Percentiles rank a stretch among this genome's conserved stretches.
phyloP scores from a whole-genome alignment of 2,888 invertebrate species.

The Rhagonycha lutea region DNA sequence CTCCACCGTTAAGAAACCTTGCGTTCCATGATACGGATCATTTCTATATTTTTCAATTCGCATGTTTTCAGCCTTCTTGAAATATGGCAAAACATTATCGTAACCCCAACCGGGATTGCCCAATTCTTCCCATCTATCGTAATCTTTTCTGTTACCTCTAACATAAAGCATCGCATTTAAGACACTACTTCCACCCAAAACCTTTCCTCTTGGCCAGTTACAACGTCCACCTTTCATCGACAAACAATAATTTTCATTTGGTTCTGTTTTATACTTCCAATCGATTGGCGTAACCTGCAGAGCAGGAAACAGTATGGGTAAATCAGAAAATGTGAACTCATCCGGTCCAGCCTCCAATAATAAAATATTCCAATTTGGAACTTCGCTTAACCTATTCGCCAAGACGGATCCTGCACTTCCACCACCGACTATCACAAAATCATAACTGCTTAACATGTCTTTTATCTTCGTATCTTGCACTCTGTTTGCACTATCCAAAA shows the following conservation, averaged over 20 bases:
- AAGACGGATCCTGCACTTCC: conserved; percentile 83
- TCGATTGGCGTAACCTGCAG: conserved; percentile 76
- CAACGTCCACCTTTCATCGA: conserved; percentile 68
- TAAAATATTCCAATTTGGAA: conserved; percentile 70
- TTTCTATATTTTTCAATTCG: conserved; percentile 64
- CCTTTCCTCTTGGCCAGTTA: conserved; percentile 80
- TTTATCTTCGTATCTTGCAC: conserved; percentile 61
- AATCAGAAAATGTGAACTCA: conserved; percentile 70
- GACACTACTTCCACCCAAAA: conserved; percentile 79
- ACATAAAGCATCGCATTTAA: conserved; percentile 90
- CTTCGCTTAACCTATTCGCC: conserved; percentile 78
- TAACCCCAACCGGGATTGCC: conserved; percentile 84
- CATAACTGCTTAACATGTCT: conserved; percentile 66
- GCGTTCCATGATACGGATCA: conserved; percentile 69
- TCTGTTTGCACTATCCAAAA: conserved; percentile 68
- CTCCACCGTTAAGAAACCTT: conserved; percentile 76
- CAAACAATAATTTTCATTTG: conserved; percentile 69
- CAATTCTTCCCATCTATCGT: conserved; percentile 79
- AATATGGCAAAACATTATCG: conserved; percentile 73
- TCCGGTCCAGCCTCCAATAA: conserved; percentile 82
- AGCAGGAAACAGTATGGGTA: conserved; percentile 72
- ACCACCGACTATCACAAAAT: conserved; percentile 80
- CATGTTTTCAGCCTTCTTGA: conserved; percentile 80
- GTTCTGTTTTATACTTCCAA: conserved; percentile 82
- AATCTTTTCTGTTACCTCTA: conserved; percentile 81